Evolutionary conservation across 1,140 invertebrate genomes (phyloP).

Genomic region (Hermatobates lingyangjiaoensis): DNA sequence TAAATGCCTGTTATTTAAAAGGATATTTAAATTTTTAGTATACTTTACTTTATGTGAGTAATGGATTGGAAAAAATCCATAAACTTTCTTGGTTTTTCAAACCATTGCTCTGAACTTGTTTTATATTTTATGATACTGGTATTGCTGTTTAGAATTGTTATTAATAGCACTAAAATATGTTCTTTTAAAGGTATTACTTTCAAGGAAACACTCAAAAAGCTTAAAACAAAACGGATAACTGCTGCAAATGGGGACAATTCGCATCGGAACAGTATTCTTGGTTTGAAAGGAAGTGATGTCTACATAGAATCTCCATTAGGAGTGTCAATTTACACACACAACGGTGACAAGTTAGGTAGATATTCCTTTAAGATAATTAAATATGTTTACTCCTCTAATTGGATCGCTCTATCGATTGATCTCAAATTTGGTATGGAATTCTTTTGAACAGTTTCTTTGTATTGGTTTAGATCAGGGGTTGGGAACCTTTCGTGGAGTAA

Average conservation of each 20-base stretch:
- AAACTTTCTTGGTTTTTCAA: slow-evolving; percentile 56
- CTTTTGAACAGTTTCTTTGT: background rate
- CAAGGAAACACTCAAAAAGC: slow-evolving; percentile 29
- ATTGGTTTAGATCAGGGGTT: no score
- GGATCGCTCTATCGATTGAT: background rate
- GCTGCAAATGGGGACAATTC: slow-evolving; percentile 51
- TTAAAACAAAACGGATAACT: slow-evolving; percentile 33
- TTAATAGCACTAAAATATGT: no score
- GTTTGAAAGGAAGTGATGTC: slow-evolving; percentile 44
- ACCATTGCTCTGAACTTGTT: slow-evolving; percentile 46
- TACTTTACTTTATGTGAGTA: slow-evolving; percentile 42
- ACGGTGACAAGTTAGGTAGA: slow-evolving; percentile 36
- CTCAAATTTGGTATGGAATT: background rate
- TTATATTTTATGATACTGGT: slow-evolving; percentile 50
- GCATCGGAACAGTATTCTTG: slow-evolving; percentile 48
- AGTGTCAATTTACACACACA: slow-evolving; percentile 44
- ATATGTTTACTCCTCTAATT: no score
- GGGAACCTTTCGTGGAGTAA: no score
- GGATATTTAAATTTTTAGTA: slow-evolving; percentile 37
- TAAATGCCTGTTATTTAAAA: slow-evolving; percentile 20
- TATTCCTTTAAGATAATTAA: no score
- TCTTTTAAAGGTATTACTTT: slow-evolving; percentile 30
- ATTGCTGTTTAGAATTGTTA: slow-evolving; percentile 8
- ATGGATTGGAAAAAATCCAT: slow-evolving; percentile 37
- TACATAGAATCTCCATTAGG: slow-evolving; percentile 59